Conservation (phyloP, 2,113 vertebrate species). For the Crotophaga sulcirostris region DNA sequence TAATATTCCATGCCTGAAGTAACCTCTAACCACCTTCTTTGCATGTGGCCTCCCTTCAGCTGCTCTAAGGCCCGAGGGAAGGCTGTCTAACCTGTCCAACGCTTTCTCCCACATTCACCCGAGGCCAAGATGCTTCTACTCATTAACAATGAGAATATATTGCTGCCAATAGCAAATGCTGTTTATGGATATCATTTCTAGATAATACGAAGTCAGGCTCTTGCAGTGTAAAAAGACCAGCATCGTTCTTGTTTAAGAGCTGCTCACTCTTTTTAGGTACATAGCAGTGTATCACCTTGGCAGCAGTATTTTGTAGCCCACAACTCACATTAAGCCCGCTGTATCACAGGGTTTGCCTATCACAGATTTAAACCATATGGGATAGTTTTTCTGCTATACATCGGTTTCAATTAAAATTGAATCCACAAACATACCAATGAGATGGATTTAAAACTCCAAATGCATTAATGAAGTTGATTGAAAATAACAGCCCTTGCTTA, state of each 20-base stretch:
- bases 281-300: not conserved
- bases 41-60: not conserved
- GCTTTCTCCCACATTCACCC: not conserved
- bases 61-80: not conserved
- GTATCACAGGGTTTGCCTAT: not conserved
- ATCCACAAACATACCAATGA: not conserved
- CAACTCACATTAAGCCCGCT: not conserved
- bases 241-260: not conserved
- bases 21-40: not conserved
- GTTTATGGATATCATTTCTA: not conserved
- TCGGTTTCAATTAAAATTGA: constrained; percentile 22
- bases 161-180: not conserved
- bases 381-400: not conserved
- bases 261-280: not conserved
- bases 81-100: rapidly evolving
- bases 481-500: not conserved
- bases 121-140: not conserved
- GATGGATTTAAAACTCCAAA: not conserved
- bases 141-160: not conserved
- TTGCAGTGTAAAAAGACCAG: not conserved
- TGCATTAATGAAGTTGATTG: constrained; percentile 11
- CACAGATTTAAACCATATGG: not conserved
- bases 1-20: not conserved
- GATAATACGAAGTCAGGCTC: not conserved
- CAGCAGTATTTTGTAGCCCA: not conserved